Percentiles rank a stretch among this genome's conserved stretches.
phyloP scores from a whole-genome alignment of 2,113 vertebrate genomes.

The Scomber scombrus region DNA sequence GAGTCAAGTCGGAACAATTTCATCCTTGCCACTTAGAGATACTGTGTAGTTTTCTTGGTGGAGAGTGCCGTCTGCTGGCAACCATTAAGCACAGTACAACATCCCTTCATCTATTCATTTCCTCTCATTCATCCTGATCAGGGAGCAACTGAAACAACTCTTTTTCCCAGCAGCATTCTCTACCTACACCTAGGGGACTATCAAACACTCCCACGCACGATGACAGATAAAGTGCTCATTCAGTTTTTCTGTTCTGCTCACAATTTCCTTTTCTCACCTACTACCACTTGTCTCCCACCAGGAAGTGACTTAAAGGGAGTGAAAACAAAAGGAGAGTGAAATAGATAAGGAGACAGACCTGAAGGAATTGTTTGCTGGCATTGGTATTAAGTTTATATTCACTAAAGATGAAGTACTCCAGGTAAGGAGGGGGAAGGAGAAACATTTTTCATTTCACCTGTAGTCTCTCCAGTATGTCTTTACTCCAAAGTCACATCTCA shows the following conservation, averaged over 20 bases:
- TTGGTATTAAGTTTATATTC: not conserved
- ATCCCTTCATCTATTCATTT: not conserved
- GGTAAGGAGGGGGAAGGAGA: constrained; percentile 1
- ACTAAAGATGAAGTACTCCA: not conserved
- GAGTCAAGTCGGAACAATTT: not conserved
- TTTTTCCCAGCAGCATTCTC: constrained; percentile 37
- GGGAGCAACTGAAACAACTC: not conserved
- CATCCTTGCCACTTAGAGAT: not conserved
- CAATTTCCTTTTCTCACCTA: constrained; percentile 7
- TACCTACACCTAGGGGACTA: constrained; percentile 32
- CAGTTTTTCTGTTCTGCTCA: constrained; percentile 21
- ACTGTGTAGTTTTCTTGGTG: constrained; percentile 10
- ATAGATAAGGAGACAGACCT: not conserved
- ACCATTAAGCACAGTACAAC: not conserved
- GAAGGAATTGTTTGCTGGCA: not conserved
- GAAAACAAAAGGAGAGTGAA: not conserved
- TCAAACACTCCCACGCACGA: constrained; percentile 26
- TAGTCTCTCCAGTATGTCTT: constrained; percentile 13
- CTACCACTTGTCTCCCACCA: constrained; percentile 12
- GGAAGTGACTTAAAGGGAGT: constrained; percentile 16
- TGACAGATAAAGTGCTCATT: constrained; percentile 43
- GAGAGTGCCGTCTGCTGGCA: constrained; percentile 68
- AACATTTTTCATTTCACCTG: constrained; percentile 51
- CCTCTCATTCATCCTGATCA: constrained; percentile 1
- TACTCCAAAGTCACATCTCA: constrained; percentile 16